A percentile compares a stretch with the other conserved stretches of the same genome.
Conservation (phyloP, 2,888 invertebrate species). For the Drosophila kuntzei region DNA sequence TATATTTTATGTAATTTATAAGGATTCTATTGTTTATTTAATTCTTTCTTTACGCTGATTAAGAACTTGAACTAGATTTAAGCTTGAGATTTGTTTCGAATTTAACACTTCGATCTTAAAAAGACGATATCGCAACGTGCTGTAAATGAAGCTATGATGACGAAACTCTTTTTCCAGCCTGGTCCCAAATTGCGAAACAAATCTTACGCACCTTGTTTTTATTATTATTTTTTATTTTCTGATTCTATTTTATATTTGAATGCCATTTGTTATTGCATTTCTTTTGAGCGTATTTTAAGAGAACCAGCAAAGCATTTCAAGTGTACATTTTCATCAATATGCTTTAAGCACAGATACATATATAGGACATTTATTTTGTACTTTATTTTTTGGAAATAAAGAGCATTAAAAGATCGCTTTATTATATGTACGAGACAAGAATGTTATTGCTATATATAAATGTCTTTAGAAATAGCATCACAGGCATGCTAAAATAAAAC, state of each 20-base stretch:
- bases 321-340: conserved; percentile 72
- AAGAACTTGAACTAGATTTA: conserved; percentile 35
- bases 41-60: conserved; percentile 44
- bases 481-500: conserved; percentile 35
- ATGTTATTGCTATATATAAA: conserved; percentile 59
- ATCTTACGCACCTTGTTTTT: conserved; percentile 34
- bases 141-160: conserved; percentile 45
- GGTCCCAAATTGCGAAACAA: conserved; percentile 43
- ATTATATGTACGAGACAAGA: conserved; percentile 52
- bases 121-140: conserved; percentile 28
- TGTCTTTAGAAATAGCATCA: conserved; percentile 56
- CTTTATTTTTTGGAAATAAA: conserved; percentile 39
- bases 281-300: conserved; percentile 46
- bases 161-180: conserved; percentile 6
- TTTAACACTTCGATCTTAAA: conserved; percentile 42
- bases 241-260: conserved; percentile 24
- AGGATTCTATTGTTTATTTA: conserved; percentile 60
- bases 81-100: conserved; percentile 64
- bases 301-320: conserved; percentile 68
- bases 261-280: conserved; percentile 62
- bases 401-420: conserved; percentile 59
- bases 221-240: conserved; percentile 18
- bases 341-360: conserved; percentile 70
- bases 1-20: conserved; percentile 76
- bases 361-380: conserved; percentile 63